A percentile compares a stretch with the other conserved stretches of the same genome.
Evolutionary conservation across 2,888 invertebrate genomes (phyloP).

Genomic region (Caenorhabditis sinica): DNA sequence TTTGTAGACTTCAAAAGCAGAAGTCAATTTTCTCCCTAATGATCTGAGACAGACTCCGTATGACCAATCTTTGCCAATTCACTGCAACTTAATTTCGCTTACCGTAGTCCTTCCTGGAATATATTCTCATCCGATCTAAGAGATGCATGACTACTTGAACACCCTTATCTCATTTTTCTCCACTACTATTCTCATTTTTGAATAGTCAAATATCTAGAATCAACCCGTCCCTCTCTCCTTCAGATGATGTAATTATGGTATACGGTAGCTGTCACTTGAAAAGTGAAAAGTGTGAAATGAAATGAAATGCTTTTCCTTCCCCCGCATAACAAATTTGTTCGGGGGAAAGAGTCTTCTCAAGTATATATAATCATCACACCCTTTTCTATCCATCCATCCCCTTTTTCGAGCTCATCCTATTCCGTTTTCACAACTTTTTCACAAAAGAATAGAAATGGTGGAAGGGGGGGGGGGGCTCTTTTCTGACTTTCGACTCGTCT

Average conservation of each 20-base stretch:
- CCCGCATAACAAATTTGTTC: constrained; percentile 34
- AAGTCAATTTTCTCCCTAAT: no score
- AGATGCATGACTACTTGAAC: constrained; percentile 7
- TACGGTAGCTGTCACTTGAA: constrained; percentile 46
- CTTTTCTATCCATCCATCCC: neutral
- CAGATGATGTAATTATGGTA: constrained; percentile 21
- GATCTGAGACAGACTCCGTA: no score
- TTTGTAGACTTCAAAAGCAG: no score
- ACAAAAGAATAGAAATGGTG: constrained; percentile 27
- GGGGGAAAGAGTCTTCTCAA: neutral
- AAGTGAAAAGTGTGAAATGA: constrained; percentile 19
- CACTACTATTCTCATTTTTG: neutral
- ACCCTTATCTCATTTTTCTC: neutral
- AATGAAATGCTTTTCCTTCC: constrained; percentile 5
- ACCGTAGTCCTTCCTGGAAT: neutral
- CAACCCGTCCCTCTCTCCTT: neutral
- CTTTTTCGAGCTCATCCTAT: neutral
- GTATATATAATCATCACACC: constrained; percentile 24
- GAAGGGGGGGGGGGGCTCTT: neutral
- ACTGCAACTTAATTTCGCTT: no score
- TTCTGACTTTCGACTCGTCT: constrained; percentile 13
- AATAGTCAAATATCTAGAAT: constrained; percentile 24
- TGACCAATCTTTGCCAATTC: no score
- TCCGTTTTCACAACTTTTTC: constrained; percentile 26
- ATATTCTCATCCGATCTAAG: neutral